Evolutionary conservation across 1,140 invertebrate species (phyloP).

Genomic region (Dreissena polymorpha): DNA sequence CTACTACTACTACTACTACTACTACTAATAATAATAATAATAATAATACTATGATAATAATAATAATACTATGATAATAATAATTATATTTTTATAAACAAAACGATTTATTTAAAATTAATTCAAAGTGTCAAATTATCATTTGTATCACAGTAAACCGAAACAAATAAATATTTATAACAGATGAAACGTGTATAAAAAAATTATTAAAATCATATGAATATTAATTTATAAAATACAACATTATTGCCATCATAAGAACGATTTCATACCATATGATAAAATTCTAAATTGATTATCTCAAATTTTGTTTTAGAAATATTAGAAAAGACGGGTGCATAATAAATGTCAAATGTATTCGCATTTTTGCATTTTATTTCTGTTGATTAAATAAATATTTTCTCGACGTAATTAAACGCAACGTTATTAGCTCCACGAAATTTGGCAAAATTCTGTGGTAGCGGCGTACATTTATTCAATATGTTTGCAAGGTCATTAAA

Average conservation of each 20-base stretch:
- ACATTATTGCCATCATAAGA: not conserved
- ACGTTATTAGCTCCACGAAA: not conserved
- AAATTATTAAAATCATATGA: not conserved
- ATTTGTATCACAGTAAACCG: not conserved
- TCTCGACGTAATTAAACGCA: not conserved
- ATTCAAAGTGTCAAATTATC: not conserved
- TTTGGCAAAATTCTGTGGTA: not conserved
- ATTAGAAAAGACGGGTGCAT: not conserved
- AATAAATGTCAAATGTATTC: not conserved
- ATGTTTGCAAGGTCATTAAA: conserved; percentile 36
- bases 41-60: not conserved
- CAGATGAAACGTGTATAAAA: not conserved
- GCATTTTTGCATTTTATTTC: not conserved
- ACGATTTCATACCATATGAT: not conserved
- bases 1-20: too few relatives aligned
- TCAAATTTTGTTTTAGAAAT: not conserved
- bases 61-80: not conserved
- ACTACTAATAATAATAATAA: not conserved
- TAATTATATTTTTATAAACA: not conserved
- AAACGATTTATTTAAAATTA: not conserved
- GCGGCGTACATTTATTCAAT: not conserved
- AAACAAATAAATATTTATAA: not conserved
- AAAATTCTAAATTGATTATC: not conserved
- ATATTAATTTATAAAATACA: not conserved
- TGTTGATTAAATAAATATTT: not conserved